Conservation (phyloP, 2,797 vertebrate genomes). For the Potorous gilbertii region DNA sequence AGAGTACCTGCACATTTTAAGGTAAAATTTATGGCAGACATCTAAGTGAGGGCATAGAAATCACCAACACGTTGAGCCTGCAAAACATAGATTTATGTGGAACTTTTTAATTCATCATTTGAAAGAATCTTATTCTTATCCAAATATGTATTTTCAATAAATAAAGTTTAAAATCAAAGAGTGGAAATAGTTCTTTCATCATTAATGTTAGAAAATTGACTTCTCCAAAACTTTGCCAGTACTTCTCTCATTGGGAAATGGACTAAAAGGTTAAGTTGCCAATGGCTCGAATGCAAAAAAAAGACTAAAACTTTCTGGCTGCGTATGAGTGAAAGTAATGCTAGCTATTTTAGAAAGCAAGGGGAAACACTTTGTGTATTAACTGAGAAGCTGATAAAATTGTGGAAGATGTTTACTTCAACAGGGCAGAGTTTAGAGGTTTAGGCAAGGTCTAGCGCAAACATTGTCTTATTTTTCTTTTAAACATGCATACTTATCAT, state of each 20-base stretch:
- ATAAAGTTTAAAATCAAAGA: constrained; percentile 77
- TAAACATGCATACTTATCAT: constrained; percentile 77
- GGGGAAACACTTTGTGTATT: constrained; percentile 81
- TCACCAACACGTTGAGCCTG: constrained; percentile 51
- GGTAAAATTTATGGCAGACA: constrained; percentile 71
- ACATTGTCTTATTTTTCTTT: constrained; percentile 50
- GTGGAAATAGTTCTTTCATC: constrained; percentile 75
- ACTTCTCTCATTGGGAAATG: constrained; percentile 78
- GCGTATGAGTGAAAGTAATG: constrained; percentile 81
- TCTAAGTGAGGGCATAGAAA: constrained; percentile 55
- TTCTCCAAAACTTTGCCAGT: constrained; percentile 76
- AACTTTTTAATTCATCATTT: constrained; percentile 71
- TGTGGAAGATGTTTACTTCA: constrained; percentile 75
- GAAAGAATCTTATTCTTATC: constrained; percentile 72
- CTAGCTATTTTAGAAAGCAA: constrained; percentile 68
- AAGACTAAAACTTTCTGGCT: constrained; percentile 76
- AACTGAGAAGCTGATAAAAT: constrained; percentile 77
- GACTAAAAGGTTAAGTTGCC: constrained; percentile 81
- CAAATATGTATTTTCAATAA: constrained; percentile 72
- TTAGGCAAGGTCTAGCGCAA: constrained; percentile 67
- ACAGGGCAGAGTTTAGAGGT: constrained; percentile 62
- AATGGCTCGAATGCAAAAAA: constrained; percentile 74
- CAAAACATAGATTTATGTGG: constrained; percentile 68
- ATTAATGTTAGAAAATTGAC: constrained; percentile 80
- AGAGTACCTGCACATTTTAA: constrained; percentile 63